Evolutionary conservation across 2,797 vertebrate genomes (phyloP), one percentile per base, ranked within the genome.

Genomic region (Hoplostethus mediterraneus): DNA sequence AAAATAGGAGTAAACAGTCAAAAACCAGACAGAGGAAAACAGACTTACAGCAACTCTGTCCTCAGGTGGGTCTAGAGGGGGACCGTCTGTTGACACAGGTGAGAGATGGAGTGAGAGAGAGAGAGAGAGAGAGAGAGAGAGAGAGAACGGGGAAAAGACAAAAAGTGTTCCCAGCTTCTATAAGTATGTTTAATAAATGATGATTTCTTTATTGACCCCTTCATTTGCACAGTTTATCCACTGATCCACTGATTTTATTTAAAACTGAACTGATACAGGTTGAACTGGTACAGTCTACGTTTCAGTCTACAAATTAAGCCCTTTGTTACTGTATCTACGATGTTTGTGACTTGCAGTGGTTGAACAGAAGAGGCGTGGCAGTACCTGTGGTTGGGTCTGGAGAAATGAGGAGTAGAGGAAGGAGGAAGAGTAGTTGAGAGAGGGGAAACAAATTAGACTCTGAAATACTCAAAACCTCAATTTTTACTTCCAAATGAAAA

Each of bases 11-110:
- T 21, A 21, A 21, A 21, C 21, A 21, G 21, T 21, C 21, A 21
- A 21, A 21, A 21, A 21, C 21, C 21, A 55, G 55, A 44, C 38
- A 28, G 8, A 38, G 36, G 8, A 31, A 57, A 72, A 36, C 42
- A 85, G 73, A 96, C 97, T 97, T 93, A 99, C 98, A 88, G 97
- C 96, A 54, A 98, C 96, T 86, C 95, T 95, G 78, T 98, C 97
- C 90, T 97, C 96, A 72, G 91, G 95, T 81, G 74, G 95, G 71
- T 91, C 94, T 28, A 76, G 5, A 49, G 94, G 83, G 25, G 94
- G 81, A 38, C 77, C 71, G 2, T 93, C 94, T 95, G 82, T 84
- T 73, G 30, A 36, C 16, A 55, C 45, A 60, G 53, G 51, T 53
- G 25, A 74, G 47, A 80, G 11, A 51, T 53, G 45, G 60, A 55